A percentile compares a stretch with the other conserved stretches of the same genome.
These are phyloP conservation scores for Ptilonorhynchus violaceus DNA, from an alignment of 2,113 vertebrate genomes.

Conservation along the genomic window DNA sequence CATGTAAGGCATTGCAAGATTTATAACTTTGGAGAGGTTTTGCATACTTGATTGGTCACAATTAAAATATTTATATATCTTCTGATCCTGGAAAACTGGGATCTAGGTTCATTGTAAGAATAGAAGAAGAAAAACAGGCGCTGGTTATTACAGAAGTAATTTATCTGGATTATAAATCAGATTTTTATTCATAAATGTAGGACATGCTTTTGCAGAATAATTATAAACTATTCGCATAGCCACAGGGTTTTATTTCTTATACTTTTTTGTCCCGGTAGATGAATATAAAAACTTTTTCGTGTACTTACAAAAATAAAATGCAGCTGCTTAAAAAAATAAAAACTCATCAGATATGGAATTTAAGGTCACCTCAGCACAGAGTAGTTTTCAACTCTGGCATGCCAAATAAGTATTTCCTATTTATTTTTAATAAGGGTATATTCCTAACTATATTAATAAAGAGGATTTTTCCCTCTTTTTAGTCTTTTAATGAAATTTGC, in stretches of 20 bases:
- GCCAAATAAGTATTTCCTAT: neutral
- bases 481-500: neutral
- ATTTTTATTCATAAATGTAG: constrained; percentile 5
- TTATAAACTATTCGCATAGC: neutral
- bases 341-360: neutral
- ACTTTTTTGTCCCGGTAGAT: neutral
- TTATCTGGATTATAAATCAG: neutral
- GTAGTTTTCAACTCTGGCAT: neutral
- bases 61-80: neutral
- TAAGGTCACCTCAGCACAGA: neutral
- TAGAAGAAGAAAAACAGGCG: neutral
- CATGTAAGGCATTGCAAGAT: neutral
- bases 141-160: neutral
- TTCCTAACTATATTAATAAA: neutral
- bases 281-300: neutral
- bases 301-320: neutral
- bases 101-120: neutral
- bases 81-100: neutral
- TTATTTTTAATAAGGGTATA: neutral
- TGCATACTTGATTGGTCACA: neutral
- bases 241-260: neutral
- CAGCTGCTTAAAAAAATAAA: neutral
- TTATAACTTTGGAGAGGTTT: neutral
- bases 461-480: neutral
- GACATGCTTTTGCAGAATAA: neutral